Conservation (phyloP, 2,797 vertebrate genomes). For the Esox lucius region DNA sequence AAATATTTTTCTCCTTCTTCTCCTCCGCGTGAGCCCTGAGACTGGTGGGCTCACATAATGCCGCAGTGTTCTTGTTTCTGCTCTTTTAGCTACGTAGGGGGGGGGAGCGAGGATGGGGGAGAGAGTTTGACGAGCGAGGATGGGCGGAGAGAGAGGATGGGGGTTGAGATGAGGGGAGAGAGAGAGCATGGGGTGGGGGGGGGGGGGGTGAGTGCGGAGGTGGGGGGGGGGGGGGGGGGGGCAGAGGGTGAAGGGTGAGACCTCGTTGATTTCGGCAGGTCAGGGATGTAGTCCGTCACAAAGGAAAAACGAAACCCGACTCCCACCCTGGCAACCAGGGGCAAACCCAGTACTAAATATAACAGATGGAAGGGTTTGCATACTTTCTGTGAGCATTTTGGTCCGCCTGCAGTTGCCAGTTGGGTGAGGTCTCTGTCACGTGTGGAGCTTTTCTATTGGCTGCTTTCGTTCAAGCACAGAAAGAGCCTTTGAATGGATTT, state of each 20-base stretch:
- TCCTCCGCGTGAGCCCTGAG: not conserved
- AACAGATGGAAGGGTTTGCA: not conserved
- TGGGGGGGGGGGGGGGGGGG: not conserved
- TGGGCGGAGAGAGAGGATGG: too few relatives aligned
- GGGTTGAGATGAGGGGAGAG: too few relatives aligned
- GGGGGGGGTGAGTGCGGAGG: too few relatives aligned
- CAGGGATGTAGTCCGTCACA: not conserved
- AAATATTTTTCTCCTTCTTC: not conserved
- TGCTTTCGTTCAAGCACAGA: not conserved
- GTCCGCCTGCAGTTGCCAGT: not conserved
- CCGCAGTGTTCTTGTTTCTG: not conserved
- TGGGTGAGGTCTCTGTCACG: too few relatives aligned
- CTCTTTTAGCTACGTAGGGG: not conserved
- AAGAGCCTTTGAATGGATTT: not conserved
- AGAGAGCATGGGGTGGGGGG: not conserved
- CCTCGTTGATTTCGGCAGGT: not conserved
- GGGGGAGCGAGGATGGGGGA: not conserved
- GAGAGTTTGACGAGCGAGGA: too few relatives aligned
- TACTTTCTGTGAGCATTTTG: not conserved
- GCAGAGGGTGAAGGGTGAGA: not conserved
- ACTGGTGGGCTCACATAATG: not conserved
- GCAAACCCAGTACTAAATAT: not conserved
- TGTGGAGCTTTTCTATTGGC: not conserved
- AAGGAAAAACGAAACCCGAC: not conserved
- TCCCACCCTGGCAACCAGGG: slow-evolving; percentile 5